Conservation (phyloP, 2,888 invertebrate species). For the Bembecia ichneumoniformis region DNA sequence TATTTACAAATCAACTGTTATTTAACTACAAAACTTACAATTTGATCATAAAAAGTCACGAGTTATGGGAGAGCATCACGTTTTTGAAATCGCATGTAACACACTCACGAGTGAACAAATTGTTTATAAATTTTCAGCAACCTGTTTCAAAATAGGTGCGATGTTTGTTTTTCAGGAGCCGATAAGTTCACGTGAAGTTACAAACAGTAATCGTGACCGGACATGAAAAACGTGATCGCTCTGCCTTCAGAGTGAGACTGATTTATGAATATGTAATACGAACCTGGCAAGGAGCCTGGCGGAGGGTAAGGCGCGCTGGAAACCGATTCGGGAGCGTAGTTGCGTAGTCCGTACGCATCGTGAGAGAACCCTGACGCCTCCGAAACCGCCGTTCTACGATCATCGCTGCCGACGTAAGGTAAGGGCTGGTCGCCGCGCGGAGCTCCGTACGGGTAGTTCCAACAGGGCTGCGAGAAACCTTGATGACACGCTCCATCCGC, state of each 20-base stretch:
- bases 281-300: conserved; percentile 77
- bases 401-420: conserved; percentile 80
- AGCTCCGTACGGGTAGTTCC: conserved; percentile 78
- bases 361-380: conserved; percentile 78
- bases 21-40: conserved; percentile 3
- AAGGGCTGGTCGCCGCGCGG: conserved; percentile 78
- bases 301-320: conserved; percentile 84
- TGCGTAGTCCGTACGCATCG: conserved; percentile 82
- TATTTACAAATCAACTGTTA: conserved; percentile 42
- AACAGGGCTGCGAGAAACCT: conserved; percentile 80
- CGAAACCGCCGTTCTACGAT: conserved; percentile 77
- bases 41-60: not conserved
- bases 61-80: not conserved
- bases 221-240: conserved; percentile 46
- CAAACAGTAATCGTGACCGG: conserved; percentile 47
- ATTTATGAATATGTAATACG: conserved; percentile 39
- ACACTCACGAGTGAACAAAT: not conserved
- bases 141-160: conserved; percentile 33
- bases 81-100: not conserved
- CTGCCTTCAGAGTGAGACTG: conserved; percentile 20
- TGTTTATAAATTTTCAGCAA: conserved; percentile 59
- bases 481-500: conserved; percentile 76
- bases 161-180: conserved; percentile 32
- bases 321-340: conserved; percentile 81
- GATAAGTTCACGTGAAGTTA: conserved; percentile 57